These are phyloP conservation scores for Choristoneura rosaceana DNA, from an alignment of 2,888 invertebrate species.

Conservation along the genomic window DNA sequence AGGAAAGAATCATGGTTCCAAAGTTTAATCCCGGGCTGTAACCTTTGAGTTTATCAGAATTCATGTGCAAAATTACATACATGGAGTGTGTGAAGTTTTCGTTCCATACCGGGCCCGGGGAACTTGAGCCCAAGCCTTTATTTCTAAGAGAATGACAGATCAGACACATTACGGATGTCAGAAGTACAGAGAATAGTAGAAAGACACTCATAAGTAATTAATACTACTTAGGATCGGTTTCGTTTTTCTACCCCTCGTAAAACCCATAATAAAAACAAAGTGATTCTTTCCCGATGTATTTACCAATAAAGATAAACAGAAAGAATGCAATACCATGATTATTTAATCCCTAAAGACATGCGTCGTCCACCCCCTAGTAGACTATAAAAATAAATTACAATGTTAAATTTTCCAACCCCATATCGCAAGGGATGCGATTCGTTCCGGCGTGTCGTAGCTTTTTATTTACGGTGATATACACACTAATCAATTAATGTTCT, in stretches of 20 bases:
- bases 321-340: slow-evolving; percentile 67
- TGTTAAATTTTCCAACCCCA: slow-evolving; percentile 80
- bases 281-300: slow-evolving; percentile 46
- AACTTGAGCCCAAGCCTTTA: too few species aligned
- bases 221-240: slow-evolving; percentile 7
- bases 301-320: slow-evolving; percentile 63
- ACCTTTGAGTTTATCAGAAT: too few species aligned
- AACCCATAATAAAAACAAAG: slow-evolving; percentile 36
- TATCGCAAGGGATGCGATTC: slow-evolving; percentile 75
- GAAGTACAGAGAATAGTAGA: too few species aligned
- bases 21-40: too few species aligned
- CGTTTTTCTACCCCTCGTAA: slow-evolving; percentile 6
- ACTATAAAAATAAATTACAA: slow-evolving; percentile 83
- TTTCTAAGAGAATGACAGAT: too few species aligned
- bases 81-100: too few species aligned
- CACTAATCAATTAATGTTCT: slow-evolving; percentile 60
- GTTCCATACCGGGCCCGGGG: too few species aligned
- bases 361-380: slow-evolving; percentile 61
- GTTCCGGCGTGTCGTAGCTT: slow-evolving; percentile 73
- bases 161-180: too few species aligned
- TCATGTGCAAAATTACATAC: too few species aligned
- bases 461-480: slow-evolving; percentile 66
- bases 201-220: neutral
- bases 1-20: too few species aligned
- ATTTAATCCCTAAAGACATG: slow-evolving; percentile 69